Base-by-base conservation (phyloP, 2,113 vertebrate species). In the Burhinus oedicnemus region DNA sequence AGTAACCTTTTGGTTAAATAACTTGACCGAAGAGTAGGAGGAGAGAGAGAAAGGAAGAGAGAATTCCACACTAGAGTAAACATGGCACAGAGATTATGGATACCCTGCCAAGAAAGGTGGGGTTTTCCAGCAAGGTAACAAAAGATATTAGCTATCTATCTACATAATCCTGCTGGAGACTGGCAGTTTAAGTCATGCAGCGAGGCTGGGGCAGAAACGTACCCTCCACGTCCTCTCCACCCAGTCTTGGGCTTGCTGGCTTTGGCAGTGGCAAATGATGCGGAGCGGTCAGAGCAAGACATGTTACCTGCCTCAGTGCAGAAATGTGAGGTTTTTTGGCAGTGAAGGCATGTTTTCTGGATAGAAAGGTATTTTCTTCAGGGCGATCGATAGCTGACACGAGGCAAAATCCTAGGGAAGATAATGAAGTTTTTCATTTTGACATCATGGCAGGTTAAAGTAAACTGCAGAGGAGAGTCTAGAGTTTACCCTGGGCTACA, bases 1-100 rank as follows among this genome's bases (percentile, higher is more conserved):
- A 85, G 91, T 70, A 94, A 91, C 92, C 66, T 65, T 92, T 80
- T 8, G 3, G 62, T 86, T 91, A 94, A 97, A 93, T 93, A 94
- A 95, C 68, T 75, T 95, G 89, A 80, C 54, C 0, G 0, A 61
- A 44, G 84, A 81, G 89, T 44, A 71, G 84, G 81, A 93, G 84
- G 68, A 91, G 74, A 75, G 74, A 75, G 74, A 80, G 84, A 87
- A 80, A 54, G 91, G 77, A 92, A 91, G 78, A 80, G 81, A 91
- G 89, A 97, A 93, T 96, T 97, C 96, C 82, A 91, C 87, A 88
- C 12, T 83, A 75, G 93, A 95, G 89, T 95, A 97, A 96, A 96
- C 96, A 94, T 77, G 82, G 93, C 83, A 57, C 0, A 0, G 74
- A 87, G 83, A 89, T 91, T 84, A 61, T 54, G 74, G 58, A 87